Evolutionary conservation across 2,888 invertebrate genomes (phyloP).

Genomic region (Leptinotarsa juncta): DNA sequence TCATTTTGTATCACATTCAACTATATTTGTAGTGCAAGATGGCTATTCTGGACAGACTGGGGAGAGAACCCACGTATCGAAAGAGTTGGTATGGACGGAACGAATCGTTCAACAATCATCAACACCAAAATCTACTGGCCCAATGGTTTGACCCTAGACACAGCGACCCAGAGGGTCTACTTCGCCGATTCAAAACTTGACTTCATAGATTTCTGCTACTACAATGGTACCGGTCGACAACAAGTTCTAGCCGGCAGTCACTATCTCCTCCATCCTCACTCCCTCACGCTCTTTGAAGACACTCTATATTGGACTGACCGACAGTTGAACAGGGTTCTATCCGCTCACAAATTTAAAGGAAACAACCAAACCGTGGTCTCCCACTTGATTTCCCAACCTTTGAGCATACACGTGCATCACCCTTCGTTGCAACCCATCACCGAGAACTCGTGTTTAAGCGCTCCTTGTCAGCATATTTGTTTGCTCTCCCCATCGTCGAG

Average conservation of each 20-base stretch:
- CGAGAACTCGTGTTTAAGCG: conserved; percentile 80
- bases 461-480: conserved; percentile 90
- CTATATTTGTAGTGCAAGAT: conserved; percentile 70
- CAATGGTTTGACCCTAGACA: conserved; percentile 95
- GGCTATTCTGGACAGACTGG: conserved; percentile 99
- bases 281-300: conserved; percentile 94
- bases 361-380: conserved; percentile 93
- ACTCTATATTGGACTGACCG: conserved; percentile 97
- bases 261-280: conserved; percentile 95
- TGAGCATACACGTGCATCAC: conserved; percentile 96
- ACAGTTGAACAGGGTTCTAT: conserved; percentile 89
- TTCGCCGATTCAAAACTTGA: conserved; percentile 98
- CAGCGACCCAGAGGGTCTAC: conserved; percentile 92
- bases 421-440: conserved; percentile 89
- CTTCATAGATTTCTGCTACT: conserved; percentile 97
- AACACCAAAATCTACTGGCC: conserved; percentile 98
- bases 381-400: conserved; percentile 92
- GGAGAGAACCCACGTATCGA: conserved; percentile 97
- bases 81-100: conserved; percentile 95
- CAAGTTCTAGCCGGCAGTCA: conserved; percentile 91
- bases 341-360: conserved; percentile 90
- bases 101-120: conserved; percentile 84
- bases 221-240: conserved; percentile 91
- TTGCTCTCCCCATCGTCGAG: conserved; percentile 82
- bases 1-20: too few species aligned